Evolutionary conservation across 2,113 vertebrate species (phyloP).

Genomic region (Percopsis transmontana): DNA sequence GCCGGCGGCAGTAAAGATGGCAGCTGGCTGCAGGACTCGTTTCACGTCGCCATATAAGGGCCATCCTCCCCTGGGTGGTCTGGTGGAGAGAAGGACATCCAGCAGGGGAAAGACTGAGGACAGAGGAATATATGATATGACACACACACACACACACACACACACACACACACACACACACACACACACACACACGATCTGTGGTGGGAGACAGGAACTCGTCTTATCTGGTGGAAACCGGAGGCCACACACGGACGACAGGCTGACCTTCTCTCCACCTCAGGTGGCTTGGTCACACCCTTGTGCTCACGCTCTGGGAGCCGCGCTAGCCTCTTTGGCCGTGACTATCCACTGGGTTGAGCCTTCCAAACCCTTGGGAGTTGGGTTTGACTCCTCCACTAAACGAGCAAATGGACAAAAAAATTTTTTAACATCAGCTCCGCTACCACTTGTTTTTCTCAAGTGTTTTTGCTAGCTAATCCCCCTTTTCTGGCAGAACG

Average conservation of each 20-base stretch:
- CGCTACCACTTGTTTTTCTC: conserved; percentile 46
- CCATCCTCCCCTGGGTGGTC: background rate
- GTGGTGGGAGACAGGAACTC: conserved; percentile 7
- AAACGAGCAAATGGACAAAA: conserved; percentile 45
- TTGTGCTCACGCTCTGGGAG: conserved; percentile 43
- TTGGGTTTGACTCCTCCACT: conserved; percentile 21
- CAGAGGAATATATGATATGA: no score
- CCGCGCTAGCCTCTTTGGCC: no score
- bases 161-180: no score
- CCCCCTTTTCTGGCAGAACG: conserved; percentile 44
- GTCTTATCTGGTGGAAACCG: background rate
- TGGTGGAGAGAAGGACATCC: conserved; percentile 1
- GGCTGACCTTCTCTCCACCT: conserved; percentile 28
- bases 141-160: no score
- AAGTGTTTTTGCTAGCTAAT: conserved; percentile 34
- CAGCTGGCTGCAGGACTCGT: conserved; percentile 84
- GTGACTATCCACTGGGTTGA: no score
- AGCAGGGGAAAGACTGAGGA: background rate
- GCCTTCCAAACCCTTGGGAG: conserved; percentile 40
- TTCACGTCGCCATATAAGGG: conserved; percentile 76
- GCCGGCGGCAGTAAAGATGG: conserved; percentile 60
- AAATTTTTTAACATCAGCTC: conserved; percentile 41
- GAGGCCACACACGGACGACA: conserved; percentile 2
- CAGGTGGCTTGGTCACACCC: conserved; percentile 39
- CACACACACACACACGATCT: background rate